These are phyloP conservation scores for Stigmatopora argus DNA, from an alignment of 2,113 vertebrate genomes.

Conservation along the genomic window DNA sequence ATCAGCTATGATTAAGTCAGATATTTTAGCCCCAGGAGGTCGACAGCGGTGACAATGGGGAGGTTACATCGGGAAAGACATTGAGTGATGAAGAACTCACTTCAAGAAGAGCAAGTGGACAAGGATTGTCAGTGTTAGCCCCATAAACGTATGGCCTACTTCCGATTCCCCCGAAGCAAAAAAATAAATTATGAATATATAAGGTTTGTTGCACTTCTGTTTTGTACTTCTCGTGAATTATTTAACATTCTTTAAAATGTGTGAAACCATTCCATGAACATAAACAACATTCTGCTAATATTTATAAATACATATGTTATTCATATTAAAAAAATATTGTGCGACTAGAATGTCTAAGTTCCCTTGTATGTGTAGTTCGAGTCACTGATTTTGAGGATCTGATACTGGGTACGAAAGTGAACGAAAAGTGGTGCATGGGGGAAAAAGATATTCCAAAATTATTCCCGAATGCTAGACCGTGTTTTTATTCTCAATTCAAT, in stretches of 20 bases:
- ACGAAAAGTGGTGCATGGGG: too few relatives aligned
- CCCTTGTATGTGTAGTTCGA: too few relatives aligned
- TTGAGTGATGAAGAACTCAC: conserved; percentile 51
- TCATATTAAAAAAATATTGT: too few relatives aligned
- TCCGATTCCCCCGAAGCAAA: conserved; percentile 48
- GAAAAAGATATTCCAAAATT: too few relatives aligned
- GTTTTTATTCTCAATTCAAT: too few relatives aligned
- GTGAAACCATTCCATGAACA: neutral
- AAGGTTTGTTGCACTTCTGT: neutral
- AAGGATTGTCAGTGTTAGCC: conserved; percentile 55
- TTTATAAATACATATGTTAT: too few relatives aligned
- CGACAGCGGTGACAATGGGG: neutral
- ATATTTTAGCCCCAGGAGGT: conserved; percentile 39
- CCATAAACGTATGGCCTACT: conserved; percentile 33
- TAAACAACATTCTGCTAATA: neutral
- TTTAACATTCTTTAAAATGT: too few relatives aligned
- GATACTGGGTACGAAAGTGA: too few relatives aligned
- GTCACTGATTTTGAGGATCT: too few relatives aligned
- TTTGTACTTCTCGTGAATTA: conserved; percentile 8
- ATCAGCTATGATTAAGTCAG: conserved; percentile 64
- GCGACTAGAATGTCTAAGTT: too few relatives aligned
- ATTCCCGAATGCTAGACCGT: too few relatives aligned
- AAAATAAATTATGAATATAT: conserved; percentile 77
- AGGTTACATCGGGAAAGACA: conserved; percentile 3
- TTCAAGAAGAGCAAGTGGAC: conserved; percentile 36